Evolutionary conservation across 2,113 vertebrate species (phyloP).

Genomic region (Perca fluviatilis): DNA sequence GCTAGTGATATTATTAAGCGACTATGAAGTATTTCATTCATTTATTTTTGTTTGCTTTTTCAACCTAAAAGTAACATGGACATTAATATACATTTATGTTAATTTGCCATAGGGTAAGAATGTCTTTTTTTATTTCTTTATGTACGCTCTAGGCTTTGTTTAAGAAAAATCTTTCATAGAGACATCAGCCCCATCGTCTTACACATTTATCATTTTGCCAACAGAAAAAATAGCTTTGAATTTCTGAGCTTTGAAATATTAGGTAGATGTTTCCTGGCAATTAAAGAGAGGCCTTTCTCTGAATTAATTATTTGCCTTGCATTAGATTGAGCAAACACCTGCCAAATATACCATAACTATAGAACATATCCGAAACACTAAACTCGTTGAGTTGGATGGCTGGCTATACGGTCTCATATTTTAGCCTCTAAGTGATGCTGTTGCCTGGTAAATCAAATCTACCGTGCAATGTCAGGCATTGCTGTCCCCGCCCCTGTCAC

Average conservation of each 20-base stretch:
- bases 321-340: background rate
- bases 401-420: background rate
- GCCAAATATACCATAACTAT: background rate
- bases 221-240: background rate
- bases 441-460: slow-evolving; percentile 57
- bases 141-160: background rate
- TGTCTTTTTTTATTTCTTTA: background rate
- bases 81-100: too few species aligned
- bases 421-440: slow-evolving; percentile 74
- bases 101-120: background rate
- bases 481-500: slow-evolving; percentile 24
- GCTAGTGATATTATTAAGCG: too few species aligned
- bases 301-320: accelerated
- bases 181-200: background rate
- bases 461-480: background rate
- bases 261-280: background rate
- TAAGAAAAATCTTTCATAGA: background rate
- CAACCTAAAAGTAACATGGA: too few species aligned
- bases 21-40: background rate
- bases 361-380: background rate
- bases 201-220: background rate
- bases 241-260: background rate
- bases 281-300: background rate
- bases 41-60: too few species aligned
- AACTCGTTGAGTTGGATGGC: background rate